A percentile compares a stretch with the other conserved stretches of the same genome.
phyloP scores from a whole-genome alignment of 2,888 invertebrate genomes.

The Ectemnius cavifrons region DNA sequence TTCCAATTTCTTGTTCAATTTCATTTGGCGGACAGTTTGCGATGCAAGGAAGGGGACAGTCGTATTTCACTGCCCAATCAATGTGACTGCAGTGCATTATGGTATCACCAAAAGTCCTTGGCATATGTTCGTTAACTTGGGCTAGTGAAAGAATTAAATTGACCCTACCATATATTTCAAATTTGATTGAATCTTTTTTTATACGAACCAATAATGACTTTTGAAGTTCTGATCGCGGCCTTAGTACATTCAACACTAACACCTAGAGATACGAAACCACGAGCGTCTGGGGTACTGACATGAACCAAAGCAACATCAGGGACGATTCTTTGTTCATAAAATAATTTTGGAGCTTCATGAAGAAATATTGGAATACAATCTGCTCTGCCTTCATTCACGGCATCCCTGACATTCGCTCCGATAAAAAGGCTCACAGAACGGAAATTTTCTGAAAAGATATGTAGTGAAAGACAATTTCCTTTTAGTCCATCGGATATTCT shows the following conservation, averaged over 20 bases:
- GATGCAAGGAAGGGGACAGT: constrained; percentile 77
- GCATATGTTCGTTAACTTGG: constrained; percentile 82
- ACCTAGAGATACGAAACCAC: constrained; percentile 83
- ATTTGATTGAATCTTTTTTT: background rate
- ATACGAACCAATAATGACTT: constrained; percentile 80
- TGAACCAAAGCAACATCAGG: constrained; percentile 81
- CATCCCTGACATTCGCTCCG: constrained; percentile 80
- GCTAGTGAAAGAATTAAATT: constrained; percentile 62
- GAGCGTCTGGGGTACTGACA: constrained; percentile 81
- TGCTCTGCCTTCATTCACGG: constrained; percentile 80
- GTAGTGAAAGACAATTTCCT: background rate
- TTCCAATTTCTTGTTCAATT: constrained; percentile 81
- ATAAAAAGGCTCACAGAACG: constrained; percentile 82
- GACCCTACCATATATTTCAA: too few relatives aligned
- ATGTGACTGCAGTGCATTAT: constrained; percentile 82
- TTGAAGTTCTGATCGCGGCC: constrained; percentile 81
- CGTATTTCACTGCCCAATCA: constrained; percentile 80
- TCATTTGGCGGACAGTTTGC: constrained; percentile 75
- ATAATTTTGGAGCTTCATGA: constrained; percentile 82
- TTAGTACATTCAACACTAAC: constrained; percentile 82
- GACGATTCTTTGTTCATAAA: constrained; percentile 79
- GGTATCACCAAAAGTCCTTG: constrained; percentile 82
- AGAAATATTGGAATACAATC: constrained; percentile 83
- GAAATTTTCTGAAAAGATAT: constrained; percentile 79
- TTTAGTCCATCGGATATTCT: background rate